phyloP scores from a whole-genome alignment of 2,113 vertebrate species.

The Pseudolaguvia tuberculata region DNA sequence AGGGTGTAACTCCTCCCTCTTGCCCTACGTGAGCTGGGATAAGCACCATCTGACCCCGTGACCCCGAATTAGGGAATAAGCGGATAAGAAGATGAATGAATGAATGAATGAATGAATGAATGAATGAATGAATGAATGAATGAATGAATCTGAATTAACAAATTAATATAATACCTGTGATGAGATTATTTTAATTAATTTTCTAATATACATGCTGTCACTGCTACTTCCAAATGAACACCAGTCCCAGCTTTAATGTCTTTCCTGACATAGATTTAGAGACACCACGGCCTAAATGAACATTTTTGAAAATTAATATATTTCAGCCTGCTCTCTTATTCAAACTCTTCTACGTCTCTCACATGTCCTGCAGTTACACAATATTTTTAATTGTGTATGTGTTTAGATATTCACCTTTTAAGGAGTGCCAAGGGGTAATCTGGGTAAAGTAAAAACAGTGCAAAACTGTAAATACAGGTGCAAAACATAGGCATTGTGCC shows the following conservation, averaged over 20 bases:
- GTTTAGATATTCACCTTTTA: conserved; percentile 19
- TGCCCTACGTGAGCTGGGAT: no score
- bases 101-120: no score
- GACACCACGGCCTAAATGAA: conserved; percentile 37
- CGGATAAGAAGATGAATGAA: no score
- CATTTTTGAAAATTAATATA: conserved; percentile 59
- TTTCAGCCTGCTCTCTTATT: conserved; percentile 60
- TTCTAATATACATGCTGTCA: conserved; percentile 63
- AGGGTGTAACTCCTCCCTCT: no score
- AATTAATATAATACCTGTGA: conserved; percentile 74
- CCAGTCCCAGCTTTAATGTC: conserved; percentile 59
- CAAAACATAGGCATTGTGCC: conserved; percentile 8
- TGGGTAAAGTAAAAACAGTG: conserved; percentile 15
- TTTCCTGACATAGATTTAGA: conserved; percentile 66
- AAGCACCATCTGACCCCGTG: no score
- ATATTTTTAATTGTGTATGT: conserved; percentile 11
- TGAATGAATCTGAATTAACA: no score
- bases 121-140: no score
- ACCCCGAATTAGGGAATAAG: no score
- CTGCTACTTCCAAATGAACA: conserved; percentile 68
- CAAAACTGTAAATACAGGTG: conserved; percentile 23
- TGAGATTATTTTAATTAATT: conserved; percentile 77
- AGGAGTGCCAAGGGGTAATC: conserved; percentile 8
- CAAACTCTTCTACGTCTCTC: conserved; percentile 45
- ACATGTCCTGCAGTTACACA: conserved; percentile 1